Evolutionary conservation across 2,888 invertebrate species (phyloP).

Genomic region (Brachyptera putata): DNA sequence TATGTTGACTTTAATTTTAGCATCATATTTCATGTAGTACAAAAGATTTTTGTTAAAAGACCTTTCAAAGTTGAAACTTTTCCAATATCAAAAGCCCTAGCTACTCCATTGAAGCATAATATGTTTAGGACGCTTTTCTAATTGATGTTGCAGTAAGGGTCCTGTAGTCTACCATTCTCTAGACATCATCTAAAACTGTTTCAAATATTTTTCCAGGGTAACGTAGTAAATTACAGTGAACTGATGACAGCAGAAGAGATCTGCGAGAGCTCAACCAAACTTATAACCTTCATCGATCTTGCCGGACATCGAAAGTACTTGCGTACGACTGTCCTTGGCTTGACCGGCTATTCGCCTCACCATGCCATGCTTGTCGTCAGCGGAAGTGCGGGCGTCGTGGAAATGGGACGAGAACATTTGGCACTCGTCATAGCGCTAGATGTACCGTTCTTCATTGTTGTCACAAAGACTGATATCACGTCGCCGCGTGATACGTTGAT

Average conservation of each 20-base stretch:
- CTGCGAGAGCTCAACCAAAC: constrained; percentile 84
- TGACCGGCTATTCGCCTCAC: constrained; percentile 91
- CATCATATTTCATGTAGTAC: no score
- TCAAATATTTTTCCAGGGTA: constrained; percentile 57
- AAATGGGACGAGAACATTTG: constrained; percentile 87
- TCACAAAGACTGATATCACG: constrained; percentile 85
- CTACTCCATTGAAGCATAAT: no score
- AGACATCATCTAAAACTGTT: no score
- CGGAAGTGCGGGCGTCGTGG: constrained; percentile 71
- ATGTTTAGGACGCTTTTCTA: no score
- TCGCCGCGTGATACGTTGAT: constrained; percentile 51
- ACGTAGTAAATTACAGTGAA: constrained; percentile 80
- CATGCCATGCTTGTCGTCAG: constrained; percentile 85
- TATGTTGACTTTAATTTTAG: no score
- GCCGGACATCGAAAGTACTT: constrained; percentile 96
- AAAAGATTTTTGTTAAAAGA: no score
- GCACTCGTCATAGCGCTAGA: constrained; percentile 75
- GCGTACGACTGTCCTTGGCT: constrained; percentile 89
- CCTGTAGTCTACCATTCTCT: no score
- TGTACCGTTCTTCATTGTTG: constrained; percentile 87
- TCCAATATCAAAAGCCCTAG: no score
- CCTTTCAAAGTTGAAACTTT: no score
- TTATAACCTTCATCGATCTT: constrained; percentile 92
- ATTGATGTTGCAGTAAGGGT: no score
- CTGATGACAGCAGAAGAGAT: constrained; percentile 91